Conservation (phyloP, 2,113 vertebrate species). For the Microcebus lehilahytsara region DNA sequence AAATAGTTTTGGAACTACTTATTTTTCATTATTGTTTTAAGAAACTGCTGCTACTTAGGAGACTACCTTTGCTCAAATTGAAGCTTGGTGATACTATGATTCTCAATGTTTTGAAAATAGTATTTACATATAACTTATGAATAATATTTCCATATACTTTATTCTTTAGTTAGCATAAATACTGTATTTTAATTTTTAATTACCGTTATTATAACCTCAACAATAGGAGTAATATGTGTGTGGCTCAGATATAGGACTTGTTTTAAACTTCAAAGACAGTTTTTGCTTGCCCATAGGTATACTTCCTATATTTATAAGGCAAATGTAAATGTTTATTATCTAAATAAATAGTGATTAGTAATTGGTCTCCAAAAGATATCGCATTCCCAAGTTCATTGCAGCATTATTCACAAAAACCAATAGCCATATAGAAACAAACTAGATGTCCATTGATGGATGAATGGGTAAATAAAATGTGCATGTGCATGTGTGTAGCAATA, state of each 20-base stretch:
- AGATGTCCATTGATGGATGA: not conserved
- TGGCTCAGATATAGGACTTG: not conserved
- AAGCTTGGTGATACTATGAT: not conserved
- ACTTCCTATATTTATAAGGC: not conserved
- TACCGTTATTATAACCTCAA: not conserved
- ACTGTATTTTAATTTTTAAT: not conserved
- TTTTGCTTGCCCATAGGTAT: not conserved
- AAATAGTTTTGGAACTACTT: not conserved
- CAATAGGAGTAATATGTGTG: not conserved
- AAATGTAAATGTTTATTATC: not conserved
- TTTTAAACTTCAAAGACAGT: not conserved
- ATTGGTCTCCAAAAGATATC: not conserved
- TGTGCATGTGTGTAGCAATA: too few relatives aligned
- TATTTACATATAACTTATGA: not conserved
- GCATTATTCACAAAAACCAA: not conserved
- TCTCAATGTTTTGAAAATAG: constrained; percentile 2
- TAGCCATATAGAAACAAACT: not conserved
- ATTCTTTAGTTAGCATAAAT: not conserved
- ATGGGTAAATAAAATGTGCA: not conserved
- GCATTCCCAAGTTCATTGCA: not conserved
- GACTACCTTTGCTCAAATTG: not conserved
- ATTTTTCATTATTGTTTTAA: not conserved
- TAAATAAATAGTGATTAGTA: not conserved
- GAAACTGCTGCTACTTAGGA: not conserved
- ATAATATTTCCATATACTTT: not conserved